Evolutionary conservation across 2,888 invertebrate genomes (phyloP), one percentile per base, ranked within the genome.

Genomic region (Scaptomyza caliginosa): DNA sequence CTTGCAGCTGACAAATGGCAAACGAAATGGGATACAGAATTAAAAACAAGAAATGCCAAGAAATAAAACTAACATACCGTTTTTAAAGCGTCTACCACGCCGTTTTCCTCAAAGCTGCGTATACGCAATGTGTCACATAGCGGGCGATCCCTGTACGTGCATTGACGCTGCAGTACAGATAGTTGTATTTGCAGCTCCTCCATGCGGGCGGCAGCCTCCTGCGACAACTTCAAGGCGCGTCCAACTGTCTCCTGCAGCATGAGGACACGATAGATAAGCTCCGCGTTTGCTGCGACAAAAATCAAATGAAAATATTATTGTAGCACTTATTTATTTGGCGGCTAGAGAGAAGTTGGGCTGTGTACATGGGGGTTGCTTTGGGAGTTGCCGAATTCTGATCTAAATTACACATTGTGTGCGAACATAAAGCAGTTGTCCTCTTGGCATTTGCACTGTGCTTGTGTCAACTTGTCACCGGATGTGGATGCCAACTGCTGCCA

Each of bases 71-170:
- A 81, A n/a, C 82, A 86, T 86, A 91, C 91, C 88, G 90, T 89
- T 74, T 90, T 91, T 13, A 92, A 84, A 19, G 90, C 91, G 77
- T 91, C 91, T 60, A 91, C 91, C 46, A 91, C 89, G 45, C 91
- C 91, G 59, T 91, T 91, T 70, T 92, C 92, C 70, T 94, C 94
- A 73, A 96, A 92, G 36, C 95, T 94, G 67, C 94, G 92, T 51
- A 95, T 93, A 87, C 95, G 94, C 72, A 96, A 92, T 11, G 95
- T 95, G 74, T 95, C 95, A 89, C 96, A 96, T 1, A 96, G 93
- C 39, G 95, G 93, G 24, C 94, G 93, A 91, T 96, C 96, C 80
- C 94, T 93, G 54, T 92, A 91, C 46, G 93, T 92, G 89, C 96
- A 96, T 81, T 94, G 94, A 76, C 94, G 94, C 87, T 92, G 91